Base-by-base conservation (phyloP, 2,888 invertebrate species). In the Heliconius erato region DNA sequence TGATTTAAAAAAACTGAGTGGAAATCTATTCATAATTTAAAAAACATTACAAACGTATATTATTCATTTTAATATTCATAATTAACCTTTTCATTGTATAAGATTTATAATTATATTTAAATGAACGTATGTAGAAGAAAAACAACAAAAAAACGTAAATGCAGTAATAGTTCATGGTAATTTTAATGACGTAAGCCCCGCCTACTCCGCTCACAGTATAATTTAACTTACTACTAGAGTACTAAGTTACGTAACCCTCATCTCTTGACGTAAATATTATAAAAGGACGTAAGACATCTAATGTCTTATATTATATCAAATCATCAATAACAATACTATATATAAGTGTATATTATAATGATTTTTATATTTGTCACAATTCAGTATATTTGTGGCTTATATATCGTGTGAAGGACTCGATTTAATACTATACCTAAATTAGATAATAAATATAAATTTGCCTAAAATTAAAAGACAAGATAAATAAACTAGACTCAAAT, bases 171-270 rank as follows among this genome's bases (percentile, higher is more conserved):
- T 65, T 65, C 44, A 77, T 65, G 65, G 77, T 63, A 78, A 78
- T 67, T 78, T 67, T 28, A 67, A 69, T 79, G 79, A 79, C 71
- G 69, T 72, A 59, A 79, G 59, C 19, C 72, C 40, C 59, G 40
- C 79, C 79, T 40, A 79, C 54, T 54, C 76, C 63, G 35, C 35
- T 59, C 63, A 49, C 28, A 67, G 65, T 26, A 67, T 23, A 23
- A n/a, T 12, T 12, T 23, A 16, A 23, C 35, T 59, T 76, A 76
- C 35, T 63, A 76, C 63, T 63, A 35, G 19, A 54, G 54, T 26
- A 59, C 54, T 3, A 32, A 63, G 59, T 59, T 76, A 76, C 35
- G 35, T 76, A 59, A 63, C n/a, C 16, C 35, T n/a, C 76, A 63
- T 35, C 9, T n/a, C 59, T 26, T 63, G 76, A 35, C 59, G n/a